Evolutionary conservation across 1,140 invertebrate genomes (phyloP).

Genomic region (Choristoneura fumiferana): DNA sequence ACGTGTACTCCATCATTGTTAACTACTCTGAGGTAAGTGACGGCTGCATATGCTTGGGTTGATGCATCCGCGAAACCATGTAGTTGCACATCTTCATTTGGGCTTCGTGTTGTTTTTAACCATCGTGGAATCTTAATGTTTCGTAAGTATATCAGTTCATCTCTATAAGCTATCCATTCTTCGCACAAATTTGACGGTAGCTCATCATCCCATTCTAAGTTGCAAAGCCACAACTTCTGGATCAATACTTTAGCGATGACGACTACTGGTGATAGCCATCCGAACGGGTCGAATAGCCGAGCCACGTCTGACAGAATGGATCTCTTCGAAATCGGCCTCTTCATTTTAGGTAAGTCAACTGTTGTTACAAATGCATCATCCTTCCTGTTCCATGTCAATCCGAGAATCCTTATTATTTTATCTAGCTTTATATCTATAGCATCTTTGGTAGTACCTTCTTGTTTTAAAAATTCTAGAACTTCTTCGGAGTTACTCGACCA

Average conservation of each 20-base stretch:
- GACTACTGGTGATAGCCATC: too few relatives aligned
- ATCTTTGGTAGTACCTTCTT: background rate
- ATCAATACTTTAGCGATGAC: too few relatives aligned
- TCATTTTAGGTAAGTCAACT: constrained; percentile 28
- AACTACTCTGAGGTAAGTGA: constrained; percentile 25
- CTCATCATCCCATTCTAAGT: too few relatives aligned
- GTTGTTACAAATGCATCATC: constrained; percentile 34
- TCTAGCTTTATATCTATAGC: constrained; percentile 29
- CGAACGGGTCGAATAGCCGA: too few relatives aligned
- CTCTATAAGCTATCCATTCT: constrained; percentile 34
- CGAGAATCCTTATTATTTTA: too few relatives aligned
- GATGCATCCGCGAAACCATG: too few relatives aligned
- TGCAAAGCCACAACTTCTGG: too few relatives aligned
- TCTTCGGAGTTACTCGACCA: constrained; percentile 33
- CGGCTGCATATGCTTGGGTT: constrained; percentile 30
- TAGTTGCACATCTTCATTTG: constrained; percentile 41
- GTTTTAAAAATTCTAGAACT: constrained; percentile 28
- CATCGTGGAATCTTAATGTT: constrained; percentile 29
- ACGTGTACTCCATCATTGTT: constrained; percentile 28
- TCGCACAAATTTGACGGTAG: constrained; percentile 27
- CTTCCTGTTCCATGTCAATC: constrained; percentile 33
- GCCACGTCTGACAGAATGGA: constrained; percentile 53
- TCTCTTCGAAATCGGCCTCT: constrained; percentile 41
- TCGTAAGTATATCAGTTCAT: too few relatives aligned
- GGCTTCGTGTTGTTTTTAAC: constrained; percentile 23